These are phyloP conservation scores for Drosophila pseudoananassae DNA, from an alignment of 1,140 invertebrate species.

Conservation along the genomic window DNA sequence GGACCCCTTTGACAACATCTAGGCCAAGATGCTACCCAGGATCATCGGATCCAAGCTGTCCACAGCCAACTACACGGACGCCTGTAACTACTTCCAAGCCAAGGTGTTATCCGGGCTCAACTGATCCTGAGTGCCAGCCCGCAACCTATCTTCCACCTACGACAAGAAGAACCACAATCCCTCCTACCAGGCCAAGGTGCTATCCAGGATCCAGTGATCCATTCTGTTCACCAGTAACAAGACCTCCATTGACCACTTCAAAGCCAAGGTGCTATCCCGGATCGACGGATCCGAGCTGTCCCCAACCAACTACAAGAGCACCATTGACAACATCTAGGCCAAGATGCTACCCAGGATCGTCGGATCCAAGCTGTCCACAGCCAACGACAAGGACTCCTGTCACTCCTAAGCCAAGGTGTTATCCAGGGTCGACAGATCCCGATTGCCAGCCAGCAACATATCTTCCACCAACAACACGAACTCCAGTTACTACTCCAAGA, in stretches of 20 bases:
- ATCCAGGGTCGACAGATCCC: conserved; percentile 77
- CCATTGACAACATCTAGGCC: conserved; percentile 83
- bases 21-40: conserved; percentile 84
- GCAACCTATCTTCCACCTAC: conserved; percentile 24
- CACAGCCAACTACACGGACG: neutral
- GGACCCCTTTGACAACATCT: conserved; percentile 81
- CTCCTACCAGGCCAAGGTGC: conserved; percentile 18
- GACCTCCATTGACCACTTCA: neutral
- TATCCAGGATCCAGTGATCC: conserved; percentile 43
- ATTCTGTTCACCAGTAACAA: conserved; percentile 22
- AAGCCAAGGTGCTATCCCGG: neutral
- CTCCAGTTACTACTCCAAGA: conserved; percentile 29
- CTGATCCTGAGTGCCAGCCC: conserved; percentile 56
- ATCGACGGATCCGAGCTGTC: conserved; percentile 82
- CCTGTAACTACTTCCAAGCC: conserved; percentile 25
- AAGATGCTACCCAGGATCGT: conserved; percentile 84
- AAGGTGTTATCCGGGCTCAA: conserved; percentile 69
- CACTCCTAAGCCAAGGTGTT: conserved; percentile 34
- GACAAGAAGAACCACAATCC: conserved; percentile 47
- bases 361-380: conserved; percentile 66
- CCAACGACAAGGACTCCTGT: neutral
- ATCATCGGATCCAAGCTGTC: conserved; percentile 77
- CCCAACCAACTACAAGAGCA: conserved; percentile 22
- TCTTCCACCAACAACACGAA: neutral
- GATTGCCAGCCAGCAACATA: conserved; percentile 19